These are phyloP conservation scores for Trichonephila clavata DNA, from an alignment of 1,140 invertebrate genomes.

Conservation along the genomic window DNA sequence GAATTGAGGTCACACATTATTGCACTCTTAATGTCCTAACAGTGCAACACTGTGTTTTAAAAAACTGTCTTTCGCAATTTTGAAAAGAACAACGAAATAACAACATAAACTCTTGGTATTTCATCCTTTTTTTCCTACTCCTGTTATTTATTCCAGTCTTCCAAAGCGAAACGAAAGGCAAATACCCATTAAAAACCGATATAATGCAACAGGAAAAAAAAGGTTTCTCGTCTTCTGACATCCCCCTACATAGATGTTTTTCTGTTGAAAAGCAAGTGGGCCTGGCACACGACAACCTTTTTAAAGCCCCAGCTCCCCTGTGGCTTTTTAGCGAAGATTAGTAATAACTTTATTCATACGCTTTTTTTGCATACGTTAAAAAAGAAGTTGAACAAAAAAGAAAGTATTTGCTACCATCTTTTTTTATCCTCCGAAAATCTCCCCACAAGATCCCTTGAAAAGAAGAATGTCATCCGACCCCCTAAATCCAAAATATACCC, in stretches of 20 bases:
- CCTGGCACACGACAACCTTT: constrained; percentile 62
- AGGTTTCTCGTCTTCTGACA: background rate
- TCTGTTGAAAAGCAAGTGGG: background rate
- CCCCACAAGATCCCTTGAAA: background rate
- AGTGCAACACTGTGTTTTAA: background rate
- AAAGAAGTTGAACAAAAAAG: constrained; percentile 23
- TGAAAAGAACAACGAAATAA: background rate
- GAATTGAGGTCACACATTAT: background rate
- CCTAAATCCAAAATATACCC: background rate
- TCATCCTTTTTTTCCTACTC: background rate
- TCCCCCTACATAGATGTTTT: constrained; percentile 14
- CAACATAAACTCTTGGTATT: background rate
- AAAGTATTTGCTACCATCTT: background rate
- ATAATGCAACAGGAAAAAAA: background rate
- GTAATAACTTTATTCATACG: constrained; percentile 70
- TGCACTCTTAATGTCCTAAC: background rate
- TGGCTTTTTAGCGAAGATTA: constrained; percentile 64
- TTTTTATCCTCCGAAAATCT: constrained; percentile 25
- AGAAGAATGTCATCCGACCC: constrained; percentile 61
- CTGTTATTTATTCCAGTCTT: background rate
- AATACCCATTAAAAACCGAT: background rate
- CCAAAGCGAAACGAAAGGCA: background rate
- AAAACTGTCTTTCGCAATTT: background rate
- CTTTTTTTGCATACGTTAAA: constrained; percentile 41
- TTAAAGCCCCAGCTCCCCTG: background rate